Conservation (phyloP, 64 coral and sea anemone genomes). For the Dendrophyllia cribrosa region DNA sequence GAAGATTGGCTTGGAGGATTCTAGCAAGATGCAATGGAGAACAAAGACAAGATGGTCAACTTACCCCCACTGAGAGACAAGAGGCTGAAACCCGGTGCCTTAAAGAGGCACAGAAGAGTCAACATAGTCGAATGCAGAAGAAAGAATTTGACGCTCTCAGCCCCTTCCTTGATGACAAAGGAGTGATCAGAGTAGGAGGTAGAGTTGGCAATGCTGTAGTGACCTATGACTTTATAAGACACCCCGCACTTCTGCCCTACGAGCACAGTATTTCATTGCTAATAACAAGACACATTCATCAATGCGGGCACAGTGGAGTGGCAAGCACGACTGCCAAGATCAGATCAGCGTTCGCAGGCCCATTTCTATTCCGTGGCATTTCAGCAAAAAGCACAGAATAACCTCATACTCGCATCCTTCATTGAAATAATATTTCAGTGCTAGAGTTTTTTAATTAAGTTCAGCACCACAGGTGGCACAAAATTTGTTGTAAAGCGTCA, state of each 20-base stretch:
- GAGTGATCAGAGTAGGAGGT: conserved; percentile 56
- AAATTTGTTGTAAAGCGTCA: no score
- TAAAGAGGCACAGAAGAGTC: conserved; percentile 37
- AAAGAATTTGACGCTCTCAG: conserved; percentile 45
- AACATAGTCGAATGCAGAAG: not conserved
- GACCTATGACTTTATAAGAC: conserved; percentile 48
- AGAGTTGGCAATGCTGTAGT: conserved; percentile 42
- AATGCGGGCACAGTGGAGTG: conserved; percentile 43
- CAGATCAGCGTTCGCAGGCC: no score
- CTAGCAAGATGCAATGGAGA: not conserved
- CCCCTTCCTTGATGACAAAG: conserved; percentile 38
- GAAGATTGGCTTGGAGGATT: conserved; percentile 29
- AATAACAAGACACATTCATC: conserved; percentile 41
- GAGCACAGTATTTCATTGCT: conserved; percentile 16
- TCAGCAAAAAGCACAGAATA: no score
- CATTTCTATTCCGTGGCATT: no score
- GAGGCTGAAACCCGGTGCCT: conserved; percentile 39
- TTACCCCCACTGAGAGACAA: conserved; percentile 28
- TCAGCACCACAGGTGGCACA: no score
- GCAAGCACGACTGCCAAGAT: conserved; percentile 54
- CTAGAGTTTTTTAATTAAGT: no score
- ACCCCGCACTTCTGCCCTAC: conserved; percentile 51
- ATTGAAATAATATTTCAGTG: no score
- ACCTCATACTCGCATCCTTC: no score
- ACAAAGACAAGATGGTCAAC: not conserved